A percentile compares a stretch with the other conserved stretches of the same genome.
These are phyloP conservation scores for Plusia festucae DNA, from an alignment of 2,888 invertebrate genomes.

Conservation along the genomic window DNA sequence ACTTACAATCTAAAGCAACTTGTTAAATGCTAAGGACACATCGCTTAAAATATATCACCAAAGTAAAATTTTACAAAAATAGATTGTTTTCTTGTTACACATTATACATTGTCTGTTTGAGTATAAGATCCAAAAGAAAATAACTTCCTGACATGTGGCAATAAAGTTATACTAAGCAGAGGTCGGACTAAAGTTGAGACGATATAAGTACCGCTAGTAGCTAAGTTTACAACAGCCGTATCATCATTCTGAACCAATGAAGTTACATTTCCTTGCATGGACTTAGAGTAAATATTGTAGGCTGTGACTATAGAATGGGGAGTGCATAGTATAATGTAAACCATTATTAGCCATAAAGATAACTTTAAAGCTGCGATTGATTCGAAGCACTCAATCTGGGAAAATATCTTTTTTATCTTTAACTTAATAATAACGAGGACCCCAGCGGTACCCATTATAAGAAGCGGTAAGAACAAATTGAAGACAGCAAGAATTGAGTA, in stretches of 20 bases:
- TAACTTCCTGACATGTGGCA: conserved; percentile 70
- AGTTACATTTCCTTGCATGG: conserved; percentile 64
- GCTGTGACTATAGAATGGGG: conserved; percentile 77
- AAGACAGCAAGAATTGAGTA: conserved; percentile 80
- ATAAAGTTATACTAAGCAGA: conserved; percentile 63
- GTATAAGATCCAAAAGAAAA: conserved; percentile 68
- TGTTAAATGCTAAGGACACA: conserved; percentile 37
- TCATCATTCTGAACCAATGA: conserved; percentile 62
- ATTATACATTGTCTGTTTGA: conserved; percentile 59
- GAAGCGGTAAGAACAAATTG: conserved; percentile 78
- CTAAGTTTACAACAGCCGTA: conserved; percentile 67
- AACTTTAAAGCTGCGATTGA: conserved; percentile 77
- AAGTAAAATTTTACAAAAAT: conserved; percentile 24
- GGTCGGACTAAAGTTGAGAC: conserved; percentile 68
- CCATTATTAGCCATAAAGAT: conserved; percentile 76
- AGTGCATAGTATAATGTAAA: conserved; percentile 74
- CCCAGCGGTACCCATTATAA: conserved; percentile 73
- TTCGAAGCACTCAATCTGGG: conserved; percentile 67
- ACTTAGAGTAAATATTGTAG: conserved; percentile 72
- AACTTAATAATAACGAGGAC: conserved; percentile 75
- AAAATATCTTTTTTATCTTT: conserved; percentile 67
- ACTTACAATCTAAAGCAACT: conserved; percentile 38
- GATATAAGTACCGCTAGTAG: conserved; percentile 72
- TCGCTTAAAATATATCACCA: conserved; percentile 34
- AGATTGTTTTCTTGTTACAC: conserved; percentile 13